These are phyloP conservation scores for Brenthis daphne DNA, from an alignment of 2,888 invertebrate species.

Conservation along the genomic window DNA sequence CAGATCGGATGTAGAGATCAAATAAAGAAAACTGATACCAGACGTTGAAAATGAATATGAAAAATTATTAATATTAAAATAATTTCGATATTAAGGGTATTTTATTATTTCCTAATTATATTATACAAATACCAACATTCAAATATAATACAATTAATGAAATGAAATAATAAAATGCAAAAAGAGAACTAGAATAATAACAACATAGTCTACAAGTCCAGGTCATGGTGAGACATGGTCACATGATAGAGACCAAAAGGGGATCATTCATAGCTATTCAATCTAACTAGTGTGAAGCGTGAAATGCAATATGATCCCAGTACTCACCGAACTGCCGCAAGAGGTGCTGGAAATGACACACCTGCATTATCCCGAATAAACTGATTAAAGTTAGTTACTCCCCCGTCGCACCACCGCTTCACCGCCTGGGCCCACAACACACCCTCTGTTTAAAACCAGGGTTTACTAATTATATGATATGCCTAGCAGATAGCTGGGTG, in stretches of 20 bases:
- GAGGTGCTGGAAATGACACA: constrained; percentile 83
- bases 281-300: constrained; percentile 40
- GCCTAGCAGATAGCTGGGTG: constrained; percentile 55
- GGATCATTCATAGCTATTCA: constrained; percentile 22
- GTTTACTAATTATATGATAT: constrained; percentile 66
- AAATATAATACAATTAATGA: too few species aligned
- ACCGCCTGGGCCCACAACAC: constrained; percentile 63
- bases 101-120: neutral
- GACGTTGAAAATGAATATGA: too few species aligned
- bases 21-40: too few species aligned
- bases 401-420: constrained; percentile 60
- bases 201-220: constrained; percentile 1
- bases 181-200: neutral
- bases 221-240: constrained; percentile 20
- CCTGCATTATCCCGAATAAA: constrained; percentile 79
- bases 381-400: constrained; percentile 66
- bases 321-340: constrained; percentile 81
- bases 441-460: constrained; percentile 80
- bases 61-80: too few species aligned
- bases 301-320: constrained; percentile 49
- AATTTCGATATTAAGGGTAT: too few species aligned
- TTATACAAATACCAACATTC: too few species aligned
- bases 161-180: too few species aligned
- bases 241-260: constrained; percentile 19
- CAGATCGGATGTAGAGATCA: too few species aligned